A percentile compares a stretch with the other conserved stretches of the same genome.
Evolutionary conservation across 2,888 invertebrate species (phyloP).

Genomic region (Disparrhopalites patrizii): DNA sequence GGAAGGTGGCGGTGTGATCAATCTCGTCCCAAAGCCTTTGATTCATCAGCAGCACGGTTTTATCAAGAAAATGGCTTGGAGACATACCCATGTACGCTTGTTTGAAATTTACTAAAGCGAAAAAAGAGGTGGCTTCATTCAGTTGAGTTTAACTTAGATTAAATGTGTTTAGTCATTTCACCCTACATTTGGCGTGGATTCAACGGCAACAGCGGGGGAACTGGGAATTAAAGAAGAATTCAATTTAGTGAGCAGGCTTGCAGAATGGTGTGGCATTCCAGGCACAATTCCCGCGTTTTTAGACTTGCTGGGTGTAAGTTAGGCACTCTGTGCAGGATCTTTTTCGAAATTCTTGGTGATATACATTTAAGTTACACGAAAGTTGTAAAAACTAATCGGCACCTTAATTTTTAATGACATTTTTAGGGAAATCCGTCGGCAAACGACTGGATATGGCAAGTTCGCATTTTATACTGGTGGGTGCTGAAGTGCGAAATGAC

Average conservation of each 20-base stretch:
- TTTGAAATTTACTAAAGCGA: not conserved
- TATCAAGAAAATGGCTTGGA: conserved; percentile 45
- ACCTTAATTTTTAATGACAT: too few species aligned
- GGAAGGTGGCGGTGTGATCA: conserved; percentile 39
- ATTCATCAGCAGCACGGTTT: conserved; percentile 36
- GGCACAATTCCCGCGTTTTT: conserved; percentile 39
- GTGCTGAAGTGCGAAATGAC: conserved; percentile 3
- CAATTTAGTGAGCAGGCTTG: conserved; percentile 37
- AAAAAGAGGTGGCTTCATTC: too few species aligned
- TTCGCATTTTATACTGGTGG: conserved; percentile 44
- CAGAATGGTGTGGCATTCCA: conserved; percentile 39
- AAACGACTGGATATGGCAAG: conserved; percentile 40
- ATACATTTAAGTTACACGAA: too few species aligned
- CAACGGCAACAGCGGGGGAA: conserved; percentile 34
- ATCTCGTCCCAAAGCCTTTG: conserved; percentile 38
- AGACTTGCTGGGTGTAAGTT: conserved; percentile 38
- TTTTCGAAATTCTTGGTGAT: not conserved
- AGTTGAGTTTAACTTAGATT: too few species aligned
- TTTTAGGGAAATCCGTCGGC: conserved; percentile 33
- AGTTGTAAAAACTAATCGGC: too few species aligned
- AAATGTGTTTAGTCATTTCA: conserved; percentile 41
- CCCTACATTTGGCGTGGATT: conserved; percentile 35
- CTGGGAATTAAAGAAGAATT: conserved; percentile 37
- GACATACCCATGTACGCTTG: conserved; percentile 38
- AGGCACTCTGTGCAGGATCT: not conserved